Percentiles rank a stretch among this genome's conserved stretches.
phyloP scores from a whole-genome alignment of 2,797 vertebrate species.

The Sebastes cheni region DNA sequence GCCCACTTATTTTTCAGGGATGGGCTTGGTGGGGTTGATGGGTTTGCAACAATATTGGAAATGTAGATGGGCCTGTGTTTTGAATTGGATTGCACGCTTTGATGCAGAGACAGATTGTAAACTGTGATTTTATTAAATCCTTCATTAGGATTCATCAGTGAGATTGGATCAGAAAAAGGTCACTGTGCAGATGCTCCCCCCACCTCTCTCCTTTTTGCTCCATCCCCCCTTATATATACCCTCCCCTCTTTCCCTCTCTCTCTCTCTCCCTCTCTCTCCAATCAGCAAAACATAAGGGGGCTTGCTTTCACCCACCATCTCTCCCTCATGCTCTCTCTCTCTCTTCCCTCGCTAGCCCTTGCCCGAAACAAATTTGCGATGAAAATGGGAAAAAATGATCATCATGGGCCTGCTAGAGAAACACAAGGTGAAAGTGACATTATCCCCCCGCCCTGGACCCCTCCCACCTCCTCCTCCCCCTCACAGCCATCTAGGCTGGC shows the following conservation, averaged over 20 bases:
- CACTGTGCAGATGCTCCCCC: conserved; percentile 87
- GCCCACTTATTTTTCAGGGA: conserved; percentile 53
- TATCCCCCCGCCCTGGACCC: conserved; percentile 39
- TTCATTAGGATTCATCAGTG: conserved; percentile 90
- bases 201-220: conserved; percentile 48
- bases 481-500: conserved; percentile 63
- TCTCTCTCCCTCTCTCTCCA: neutral
- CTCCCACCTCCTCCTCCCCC: neutral
- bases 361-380: conserved; percentile 87
- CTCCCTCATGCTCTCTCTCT: conserved; percentile 23
- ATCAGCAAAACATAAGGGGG: conserved; percentile 28
- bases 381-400: conserved; percentile 88
- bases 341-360: conserved; percentile 45
- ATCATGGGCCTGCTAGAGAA: conserved; percentile 81
- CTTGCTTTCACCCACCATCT: conserved; percentile 48
- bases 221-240: conserved; percentile 42
- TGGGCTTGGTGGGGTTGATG: conserved; percentile 66
- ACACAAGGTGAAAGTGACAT: conserved; percentile 89
- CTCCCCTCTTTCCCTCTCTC: neutral
- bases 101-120: conserved; percentile 89
- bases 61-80: conserved; percentile 80
- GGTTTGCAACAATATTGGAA: conserved; percentile 76
- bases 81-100: conserved; percentile 88
- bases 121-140: conserved; percentile 90
- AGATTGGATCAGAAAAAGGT: conserved; percentile 92